Conservation (phyloP, 2,888 invertebrate genomes). For the Lagria hirta region DNA sequence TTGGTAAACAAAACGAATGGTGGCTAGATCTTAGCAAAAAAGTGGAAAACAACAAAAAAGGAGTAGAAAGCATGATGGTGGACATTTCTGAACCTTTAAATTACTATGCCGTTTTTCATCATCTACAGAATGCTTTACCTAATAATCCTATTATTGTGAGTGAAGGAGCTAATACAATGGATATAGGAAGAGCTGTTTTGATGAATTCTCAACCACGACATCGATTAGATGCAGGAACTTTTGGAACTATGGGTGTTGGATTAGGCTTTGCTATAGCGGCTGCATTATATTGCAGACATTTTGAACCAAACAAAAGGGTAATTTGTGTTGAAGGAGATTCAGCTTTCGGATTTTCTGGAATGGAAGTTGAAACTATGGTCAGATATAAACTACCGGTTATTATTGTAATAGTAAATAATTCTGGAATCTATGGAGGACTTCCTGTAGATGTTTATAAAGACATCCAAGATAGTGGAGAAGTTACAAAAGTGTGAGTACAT, state of each 20-base stretch:
- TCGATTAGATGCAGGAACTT: conserved; percentile 92
- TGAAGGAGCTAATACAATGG: conserved; percentile 99
- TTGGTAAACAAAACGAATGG: conserved; percentile 66
- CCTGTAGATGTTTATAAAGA: conserved; percentile 73
- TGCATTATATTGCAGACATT: conserved; percentile 83
- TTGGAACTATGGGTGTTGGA: conserved; percentile 97
- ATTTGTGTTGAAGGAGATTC: conserved; percentile 96
- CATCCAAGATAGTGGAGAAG: conserved; percentile 69
- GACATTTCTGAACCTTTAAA: conserved; percentile 80
- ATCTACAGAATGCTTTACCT: conserved; percentile 75
- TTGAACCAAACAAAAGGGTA: conserved; percentile 78
- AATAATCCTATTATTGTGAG: conserved; percentile 88
- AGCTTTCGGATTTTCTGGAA: conserved; percentile 97
- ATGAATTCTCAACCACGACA: conserved; percentile 83
- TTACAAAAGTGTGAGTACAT: conserved; percentile 76
- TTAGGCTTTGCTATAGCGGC: conserved; percentile 91
- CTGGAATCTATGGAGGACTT: conserved; percentile 90
- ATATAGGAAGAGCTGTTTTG: conserved; percentile 89
- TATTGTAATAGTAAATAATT: conserved; percentile 91
- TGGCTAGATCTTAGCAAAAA: conserved; percentile 73
- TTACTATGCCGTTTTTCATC: conserved; percentile 90
- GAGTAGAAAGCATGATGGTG: conserved; percentile 69
- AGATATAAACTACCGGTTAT: conserved; percentile 91
- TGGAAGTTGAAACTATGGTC: conserved; percentile 97
- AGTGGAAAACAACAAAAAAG: conserved; percentile 70